These are phyloP conservation scores for Tenualosa thibaudeaui DNA, from an alignment of 2,797 vertebrate species.

Conservation along the genomic window DNA sequence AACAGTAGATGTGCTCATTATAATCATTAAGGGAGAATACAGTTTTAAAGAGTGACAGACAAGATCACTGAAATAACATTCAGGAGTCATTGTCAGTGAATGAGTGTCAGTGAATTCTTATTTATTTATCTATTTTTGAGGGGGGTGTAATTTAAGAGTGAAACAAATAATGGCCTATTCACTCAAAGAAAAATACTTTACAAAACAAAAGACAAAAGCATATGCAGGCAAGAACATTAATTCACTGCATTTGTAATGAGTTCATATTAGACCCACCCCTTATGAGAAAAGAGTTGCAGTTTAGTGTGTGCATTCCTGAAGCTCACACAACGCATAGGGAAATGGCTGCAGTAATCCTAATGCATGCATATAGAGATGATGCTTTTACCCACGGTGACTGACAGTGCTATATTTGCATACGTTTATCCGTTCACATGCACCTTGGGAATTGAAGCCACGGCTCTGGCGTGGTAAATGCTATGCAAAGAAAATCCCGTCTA, in stretches of 20 bases:
- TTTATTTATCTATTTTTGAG: background rate
- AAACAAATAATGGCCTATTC: background rate
- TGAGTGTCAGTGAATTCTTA: background rate
- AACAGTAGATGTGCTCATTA: background rate
- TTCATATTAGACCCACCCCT: background rate
- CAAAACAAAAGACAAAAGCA: background rate
- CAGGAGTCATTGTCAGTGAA: background rate
- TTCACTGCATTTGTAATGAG: background rate
- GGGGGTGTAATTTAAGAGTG: background rate
- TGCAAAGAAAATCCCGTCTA: background rate
- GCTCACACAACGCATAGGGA: background rate
- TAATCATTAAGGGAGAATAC: slow-evolving; percentile 14
- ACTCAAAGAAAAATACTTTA: background rate
- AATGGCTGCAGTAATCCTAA: slow-evolving; percentile 7
- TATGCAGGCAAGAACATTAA: background rate
- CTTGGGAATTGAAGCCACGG: background rate
- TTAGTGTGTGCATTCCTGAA: background rate
- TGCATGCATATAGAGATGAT: slow-evolving; percentile 6
- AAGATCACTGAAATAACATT: background rate
- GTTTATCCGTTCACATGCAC: background rate
- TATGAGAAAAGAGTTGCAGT: background rate
- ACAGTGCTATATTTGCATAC: slow-evolving; percentile 22
- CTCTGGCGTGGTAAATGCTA: background rate
- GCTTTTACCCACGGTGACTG: slow-evolving; percentile 1
- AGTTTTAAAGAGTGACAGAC: background rate